A percentile compares a stretch with the other conserved stretches of the same genome.
These are phyloP conservation scores for Tetragonula carbonaria DNA, from an alignment of 2,888 invertebrate genomes.

Conservation along the genomic window DNA sequence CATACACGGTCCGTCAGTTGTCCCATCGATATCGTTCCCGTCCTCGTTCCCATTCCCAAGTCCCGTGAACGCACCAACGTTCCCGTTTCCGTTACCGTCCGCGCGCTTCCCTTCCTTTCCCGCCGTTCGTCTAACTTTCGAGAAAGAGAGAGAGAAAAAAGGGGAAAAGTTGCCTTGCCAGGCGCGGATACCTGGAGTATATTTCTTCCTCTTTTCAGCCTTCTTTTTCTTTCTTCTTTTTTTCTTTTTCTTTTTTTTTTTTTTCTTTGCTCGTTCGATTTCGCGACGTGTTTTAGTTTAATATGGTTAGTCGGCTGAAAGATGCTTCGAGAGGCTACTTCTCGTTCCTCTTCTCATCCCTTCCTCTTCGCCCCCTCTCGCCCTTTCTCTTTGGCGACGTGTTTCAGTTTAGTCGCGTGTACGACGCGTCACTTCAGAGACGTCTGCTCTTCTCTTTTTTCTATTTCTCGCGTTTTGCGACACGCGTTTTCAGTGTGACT, in stretches of 20 bases:
- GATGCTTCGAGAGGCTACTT: too few relatives aligned
- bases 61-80: not conserved
- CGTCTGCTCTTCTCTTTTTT: too few relatives aligned
- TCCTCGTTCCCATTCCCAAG: not conserved
- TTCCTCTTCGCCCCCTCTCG: too few relatives aligned
- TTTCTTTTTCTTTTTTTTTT: not conserved
- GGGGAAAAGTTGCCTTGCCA: slow-evolving; percentile 1
- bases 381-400: not conserved
- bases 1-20: slow-evolving; percentile 30
- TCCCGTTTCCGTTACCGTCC: not conserved
- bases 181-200: not conserved
- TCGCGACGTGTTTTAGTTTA: too few relatives aligned
- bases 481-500: too few relatives aligned
- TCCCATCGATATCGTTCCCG: slow-evolving; percentile 7
- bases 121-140: slow-evolving; percentile 10
- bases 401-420: not conserved
- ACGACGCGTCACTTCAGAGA: not conserved
- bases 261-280: too few relatives aligned
- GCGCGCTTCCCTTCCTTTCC: not conserved
- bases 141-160: too few relatives aligned
- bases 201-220: not conserved
- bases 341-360: too few relatives aligned
- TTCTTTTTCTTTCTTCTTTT: not conserved
- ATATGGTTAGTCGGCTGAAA: too few relatives aligned
- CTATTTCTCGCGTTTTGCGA: too few relatives aligned